A percentile compares a stretch with the other conserved stretches of the same genome.
Evolutionary conservation across 2,113 vertebrate species (phyloP).

Genomic region (Halichoeres trimaculatus): DNA sequence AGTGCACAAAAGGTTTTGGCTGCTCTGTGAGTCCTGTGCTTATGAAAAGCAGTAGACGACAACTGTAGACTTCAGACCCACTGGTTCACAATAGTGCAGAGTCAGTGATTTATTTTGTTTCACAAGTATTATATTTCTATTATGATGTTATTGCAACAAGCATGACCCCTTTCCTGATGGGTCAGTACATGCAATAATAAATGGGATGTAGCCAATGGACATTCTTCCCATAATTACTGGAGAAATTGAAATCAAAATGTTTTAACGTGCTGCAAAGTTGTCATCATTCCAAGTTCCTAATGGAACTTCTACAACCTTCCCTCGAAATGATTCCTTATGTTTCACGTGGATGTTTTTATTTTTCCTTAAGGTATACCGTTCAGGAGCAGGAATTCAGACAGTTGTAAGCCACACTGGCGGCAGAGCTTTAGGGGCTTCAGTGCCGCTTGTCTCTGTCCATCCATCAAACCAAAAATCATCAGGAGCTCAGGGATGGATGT

Average conservation of each 20-base stretch:
- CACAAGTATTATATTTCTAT: constrained; percentile 7
- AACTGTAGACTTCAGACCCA: background rate
- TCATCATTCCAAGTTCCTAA: background rate
- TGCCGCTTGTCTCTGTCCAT: too few relatives aligned
- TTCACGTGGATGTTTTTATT: background rate
- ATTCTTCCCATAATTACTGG: background rate
- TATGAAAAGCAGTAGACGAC: constrained; percentile 23
- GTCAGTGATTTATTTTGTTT: constrained; percentile 34
- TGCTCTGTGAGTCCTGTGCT: constrained; percentile 17
- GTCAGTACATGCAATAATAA: constrained; percentile 14
- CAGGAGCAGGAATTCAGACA: too few relatives aligned
- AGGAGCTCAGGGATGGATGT: background rate
- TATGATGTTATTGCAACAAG: constrained; percentile 7
- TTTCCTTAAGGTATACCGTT: background rate
- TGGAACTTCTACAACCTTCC: background rate
- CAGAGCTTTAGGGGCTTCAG: too few relatives aligned
- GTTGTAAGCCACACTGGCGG: too few relatives aligned
- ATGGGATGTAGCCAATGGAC: constrained; percentile 18
- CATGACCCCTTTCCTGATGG: background rate
- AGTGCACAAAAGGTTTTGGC: constrained; percentile 12
- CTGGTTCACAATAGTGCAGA: constrained; percentile 2
- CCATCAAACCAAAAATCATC: background rate
- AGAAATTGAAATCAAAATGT: constrained; percentile 4
- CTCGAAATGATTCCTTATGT: background rate
- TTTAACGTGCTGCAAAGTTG: background rate